These are phyloP conservation scores for Muntiacus reevesi DNA, from an alignment of 2,113 vertebrate species.

Conservation along the genomic window DNA sequence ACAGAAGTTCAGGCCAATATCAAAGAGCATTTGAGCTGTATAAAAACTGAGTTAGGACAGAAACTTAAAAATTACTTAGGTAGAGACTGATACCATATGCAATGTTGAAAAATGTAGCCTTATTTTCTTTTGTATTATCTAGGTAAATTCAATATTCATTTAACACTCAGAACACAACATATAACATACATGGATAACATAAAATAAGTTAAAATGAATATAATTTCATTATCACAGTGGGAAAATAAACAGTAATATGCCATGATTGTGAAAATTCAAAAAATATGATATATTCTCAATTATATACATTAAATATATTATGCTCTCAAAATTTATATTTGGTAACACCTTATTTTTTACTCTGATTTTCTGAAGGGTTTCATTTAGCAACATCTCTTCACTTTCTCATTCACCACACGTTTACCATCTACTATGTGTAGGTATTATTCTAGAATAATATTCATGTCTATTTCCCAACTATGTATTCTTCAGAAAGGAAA, in stretches of 20 bases:
- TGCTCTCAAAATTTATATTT: neutral
- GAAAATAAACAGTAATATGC: neutral
- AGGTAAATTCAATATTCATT: conserved; percentile 10
- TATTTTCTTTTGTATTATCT: neutral
- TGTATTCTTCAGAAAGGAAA: neutral
- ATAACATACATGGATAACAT: neutral
- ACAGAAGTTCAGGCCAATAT: conserved; percentile 16
- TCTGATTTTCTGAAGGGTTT: conserved; percentile 9
- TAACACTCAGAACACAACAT: neutral
- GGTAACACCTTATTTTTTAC: neutral
- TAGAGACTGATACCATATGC: neutral
- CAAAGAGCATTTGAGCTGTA: conserved; percentile 37
- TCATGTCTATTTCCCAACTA: neutral
- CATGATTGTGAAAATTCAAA: neutral
- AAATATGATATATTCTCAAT: neutral
- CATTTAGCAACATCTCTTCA: neutral
- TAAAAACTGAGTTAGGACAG: conserved; percentile 29
- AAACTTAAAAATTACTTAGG: conserved; percentile 13
- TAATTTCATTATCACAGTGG: neutral
- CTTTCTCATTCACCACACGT: neutral
- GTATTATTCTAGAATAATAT: neutral
- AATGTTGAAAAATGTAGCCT: neutral
- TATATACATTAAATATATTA: neutral
- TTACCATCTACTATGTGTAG: neutral
- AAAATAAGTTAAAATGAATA: neutral